Evolutionary conservation across 2,888 invertebrate genomes (phyloP).

Genomic region (Tachina grossa): DNA sequence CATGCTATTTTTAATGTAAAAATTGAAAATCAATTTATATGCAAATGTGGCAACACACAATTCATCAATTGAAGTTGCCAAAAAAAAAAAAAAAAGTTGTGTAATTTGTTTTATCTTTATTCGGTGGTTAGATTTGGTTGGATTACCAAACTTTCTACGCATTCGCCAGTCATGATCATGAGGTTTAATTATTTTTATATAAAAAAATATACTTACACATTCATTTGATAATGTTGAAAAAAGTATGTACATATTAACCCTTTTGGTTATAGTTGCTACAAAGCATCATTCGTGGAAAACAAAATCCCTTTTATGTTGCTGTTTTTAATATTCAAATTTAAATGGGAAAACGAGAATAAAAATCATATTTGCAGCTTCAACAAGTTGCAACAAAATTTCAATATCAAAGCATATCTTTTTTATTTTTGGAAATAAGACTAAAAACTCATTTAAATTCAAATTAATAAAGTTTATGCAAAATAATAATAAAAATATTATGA

Average conservation of each 20-base stretch:
- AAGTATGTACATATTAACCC: conserved; percentile 31
- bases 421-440: conserved; percentile 9
- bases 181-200: conserved; percentile 39
- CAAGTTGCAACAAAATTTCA: conserved; percentile 75
- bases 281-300: conserved; percentile 25
- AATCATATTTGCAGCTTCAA: conserved; percentile 69
- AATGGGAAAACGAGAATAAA: conserved; percentile 15
- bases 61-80: conserved; percentile 68
- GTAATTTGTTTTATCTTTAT: conserved; percentile 63
- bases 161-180: conserved; percentile 31
- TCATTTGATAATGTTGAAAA: conserved; percentile 42
- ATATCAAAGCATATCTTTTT: conserved; percentile 76
- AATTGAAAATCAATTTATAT: conserved; percentile 79
- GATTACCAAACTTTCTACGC: conserved; percentile 42
- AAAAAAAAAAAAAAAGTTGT: conserved; percentile 32
- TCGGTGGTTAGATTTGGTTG: conserved; percentile 64
- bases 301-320: conserved; percentile 35
- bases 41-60: conserved; percentile 75
- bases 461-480: conserved; percentile 55
- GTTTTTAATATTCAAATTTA: conserved; percentile 55
- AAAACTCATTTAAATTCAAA: conserved; percentile 70
- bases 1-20: conserved; percentile 40
- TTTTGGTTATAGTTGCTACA: conserved; percentile 47
- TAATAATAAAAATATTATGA: neutral
- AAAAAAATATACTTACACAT: conserved; percentile 1